Conservation (phyloP, 2,113 vertebrate species). For the Hiodon tergisus region DNA sequence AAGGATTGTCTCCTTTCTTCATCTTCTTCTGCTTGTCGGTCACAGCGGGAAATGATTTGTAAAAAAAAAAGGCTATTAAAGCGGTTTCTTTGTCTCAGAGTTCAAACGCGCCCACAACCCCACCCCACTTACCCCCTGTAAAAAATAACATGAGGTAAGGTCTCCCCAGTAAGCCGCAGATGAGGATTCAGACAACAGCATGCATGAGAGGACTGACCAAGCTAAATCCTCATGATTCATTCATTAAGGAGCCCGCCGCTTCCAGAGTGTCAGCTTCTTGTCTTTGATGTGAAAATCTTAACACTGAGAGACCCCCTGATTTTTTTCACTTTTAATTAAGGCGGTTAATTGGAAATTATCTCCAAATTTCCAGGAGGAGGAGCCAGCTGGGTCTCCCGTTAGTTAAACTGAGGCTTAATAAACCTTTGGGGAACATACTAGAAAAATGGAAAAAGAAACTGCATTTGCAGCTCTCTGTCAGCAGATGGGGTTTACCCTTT, state of each 20-base stretch:
- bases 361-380: conserved; percentile 59
- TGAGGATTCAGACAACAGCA: conserved; percentile 34
- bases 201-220: conserved; percentile 46
- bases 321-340: conserved; percentile 54
- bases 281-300: conserved; percentile 69
- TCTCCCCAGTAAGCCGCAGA: conserved; percentile 27
- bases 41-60: conserved; percentile 36
- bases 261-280: conserved; percentile 60
- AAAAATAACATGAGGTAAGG: conserved; percentile 38
- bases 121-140: neutral
- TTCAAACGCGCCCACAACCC: conserved; percentile 31
- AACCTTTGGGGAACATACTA: conserved; percentile 40
- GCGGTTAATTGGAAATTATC: conserved; percentile 62
- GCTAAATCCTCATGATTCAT: conserved; percentile 53
- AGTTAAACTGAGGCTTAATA: conserved; percentile 54
- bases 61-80: conserved; percentile 37
- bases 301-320: conserved; percentile 63
- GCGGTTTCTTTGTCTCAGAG: conserved; percentile 36
- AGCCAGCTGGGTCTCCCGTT: conserved; percentile 51
- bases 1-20: conserved; percentile 45
- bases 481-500: neutral
- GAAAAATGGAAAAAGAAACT: conserved; percentile 3
- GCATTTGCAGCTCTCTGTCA: conserved; percentile 16
- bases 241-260: conserved; percentile 58
- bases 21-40: neutral